phyloP scores from a whole-genome alignment of 1,140 invertebrate genomes.

The Oreohelix idahoensis region DNA sequence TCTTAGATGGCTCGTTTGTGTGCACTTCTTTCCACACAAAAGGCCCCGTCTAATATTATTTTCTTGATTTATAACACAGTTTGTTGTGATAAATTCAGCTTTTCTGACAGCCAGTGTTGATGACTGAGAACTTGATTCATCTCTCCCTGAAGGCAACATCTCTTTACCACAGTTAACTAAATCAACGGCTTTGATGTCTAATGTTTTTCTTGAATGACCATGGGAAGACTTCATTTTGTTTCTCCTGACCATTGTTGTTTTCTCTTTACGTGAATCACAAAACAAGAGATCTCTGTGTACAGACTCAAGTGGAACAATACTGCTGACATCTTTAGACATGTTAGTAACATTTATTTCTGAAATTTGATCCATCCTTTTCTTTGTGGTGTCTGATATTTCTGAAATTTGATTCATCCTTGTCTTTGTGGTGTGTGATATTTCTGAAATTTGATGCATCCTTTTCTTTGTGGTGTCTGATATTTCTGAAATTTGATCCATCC shows the following conservation, averaged over 20 bases:
- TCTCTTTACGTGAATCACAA: neutral
- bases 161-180: neutral
- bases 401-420: too few relatives aligned
- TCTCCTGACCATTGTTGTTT: neutral
- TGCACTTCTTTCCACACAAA: neutral
- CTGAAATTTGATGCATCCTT: too few relatives aligned
- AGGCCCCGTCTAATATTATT: neutral
- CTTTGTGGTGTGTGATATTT: too few relatives aligned
- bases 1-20: neutral
- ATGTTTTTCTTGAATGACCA: neutral
- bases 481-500: too few relatives aligned
- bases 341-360: neutral
- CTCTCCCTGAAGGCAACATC: neutral
- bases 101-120: neutral
- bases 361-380: neutral
- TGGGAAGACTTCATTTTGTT: neutral
- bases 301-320: neutral
- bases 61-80: neutral
- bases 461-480: too few relatives aligned
- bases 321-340: neutral
- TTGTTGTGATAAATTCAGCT: neutral
- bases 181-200: neutral
- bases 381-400: too few relatives aligned
- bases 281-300: neutral
- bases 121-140: neutral